phyloP scores from a whole-genome alignment of 2,113 vertebrate species.

The Takifugu bimaculatus region DNA sequence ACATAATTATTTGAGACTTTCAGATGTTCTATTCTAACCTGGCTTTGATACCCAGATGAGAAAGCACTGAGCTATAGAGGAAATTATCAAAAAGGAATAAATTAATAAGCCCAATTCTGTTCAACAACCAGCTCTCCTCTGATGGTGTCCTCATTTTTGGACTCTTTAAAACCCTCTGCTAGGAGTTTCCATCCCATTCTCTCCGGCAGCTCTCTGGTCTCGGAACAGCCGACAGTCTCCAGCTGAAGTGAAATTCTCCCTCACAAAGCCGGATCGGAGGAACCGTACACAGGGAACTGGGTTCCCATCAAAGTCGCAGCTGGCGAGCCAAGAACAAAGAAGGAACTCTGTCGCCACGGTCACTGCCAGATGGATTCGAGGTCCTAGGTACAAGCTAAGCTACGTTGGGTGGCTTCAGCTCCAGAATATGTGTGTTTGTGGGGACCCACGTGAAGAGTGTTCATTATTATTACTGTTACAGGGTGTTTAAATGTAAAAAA shows the following conservation, averaged over 20 bases:
- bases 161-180: no score
- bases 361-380: background rate
- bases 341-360: constrained; percentile 40
- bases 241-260: background rate
- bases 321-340: constrained; percentile 40
- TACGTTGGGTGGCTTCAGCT: constrained; percentile 33
- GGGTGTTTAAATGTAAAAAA: no score
- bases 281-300: constrained; percentile 19
- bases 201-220: constrained; percentile 3
- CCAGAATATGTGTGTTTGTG: background rate
- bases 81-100: no score
- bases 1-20: no score
- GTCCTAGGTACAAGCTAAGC: constrained; percentile 32
- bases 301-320: constrained; percentile 44
- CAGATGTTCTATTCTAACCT: no score
- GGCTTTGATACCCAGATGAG: no score
- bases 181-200: no score
- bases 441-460: background rate
- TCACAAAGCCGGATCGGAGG: constrained; percentile 32
- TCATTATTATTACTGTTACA: no score
- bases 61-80: no score
- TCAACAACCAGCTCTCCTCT: no score
- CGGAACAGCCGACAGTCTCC: background rate
- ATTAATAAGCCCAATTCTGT: no score
- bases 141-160: no score